Evolutionary conservation across 2,797 vertebrate species (phyloP), one percentile per base, ranked within the genome.

Genomic region (Capromys pilorides): DNA sequence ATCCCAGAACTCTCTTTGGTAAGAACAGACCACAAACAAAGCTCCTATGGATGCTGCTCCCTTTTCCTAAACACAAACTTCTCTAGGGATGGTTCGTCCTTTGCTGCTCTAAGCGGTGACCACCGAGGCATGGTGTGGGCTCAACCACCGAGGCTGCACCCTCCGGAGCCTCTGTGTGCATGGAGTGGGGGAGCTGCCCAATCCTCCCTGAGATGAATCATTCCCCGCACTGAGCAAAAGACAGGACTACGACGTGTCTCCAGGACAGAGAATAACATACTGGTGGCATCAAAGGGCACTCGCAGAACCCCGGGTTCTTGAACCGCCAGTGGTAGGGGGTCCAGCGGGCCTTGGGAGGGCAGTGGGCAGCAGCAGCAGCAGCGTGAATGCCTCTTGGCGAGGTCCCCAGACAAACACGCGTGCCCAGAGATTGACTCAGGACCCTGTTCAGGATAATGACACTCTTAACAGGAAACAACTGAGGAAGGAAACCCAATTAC

Each of bases 341-440:
- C 10, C 21, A 0, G 80, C n/a, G 6, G 4, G 21, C 62, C 13
- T 1, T 36, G 33, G 24, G n/a, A 49, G 36, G 2, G 2, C 1
- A 11, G 28, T 13, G 4, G 1, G 1, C 24, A 0, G 4, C 6
- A n/a, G 0, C 2, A 0, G 0, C 0, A 3, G 0, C 8, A 45
- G 45, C 45, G 4, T 45, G 45, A 21, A 12, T 0, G 0, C 10
- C 5, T 12, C n/a, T 0, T 8, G 2, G 39, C 8, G n/a, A 3
- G 57, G 13, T 45, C 6, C 5, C 45, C 0, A 2, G 0, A 2
- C 19, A 41, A 5, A 1, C 8, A 2, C 0, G 0, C 3, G 26
- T 0, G n/a, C 41, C 26, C 6, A 0, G 62, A 26, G 83, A 9
- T 3, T 2, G 2, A 41, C 1, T 16, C 5, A 0, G 13, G 28